Percentiles rank a stretch among this genome's conserved stretches.
Evolutionary conservation across 2,888 invertebrate genomes (phyloP).

Genomic region (Pseudanteris insignis): DNA sequence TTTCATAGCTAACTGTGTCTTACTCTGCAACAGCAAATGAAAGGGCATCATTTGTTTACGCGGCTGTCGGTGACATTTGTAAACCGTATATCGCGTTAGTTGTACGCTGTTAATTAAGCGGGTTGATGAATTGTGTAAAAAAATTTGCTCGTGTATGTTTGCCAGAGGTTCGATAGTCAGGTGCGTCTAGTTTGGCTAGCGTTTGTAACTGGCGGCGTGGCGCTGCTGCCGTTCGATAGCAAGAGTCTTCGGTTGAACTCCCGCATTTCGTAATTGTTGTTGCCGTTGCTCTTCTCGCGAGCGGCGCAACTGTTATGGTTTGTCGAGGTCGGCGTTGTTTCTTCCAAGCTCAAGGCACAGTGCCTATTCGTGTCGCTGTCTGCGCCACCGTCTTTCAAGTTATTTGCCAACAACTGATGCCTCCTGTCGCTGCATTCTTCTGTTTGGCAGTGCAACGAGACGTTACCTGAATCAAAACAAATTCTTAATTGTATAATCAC

Average conservation of each 20-base stretch:
- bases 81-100: slow-evolving; percentile 47
- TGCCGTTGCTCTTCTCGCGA: slow-evolving; percentile 75
- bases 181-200: slow-evolving; percentile 64
- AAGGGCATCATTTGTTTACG: slow-evolving; percentile 23
- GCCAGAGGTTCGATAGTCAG: slow-evolving; percentile 65
- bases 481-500: neutral
- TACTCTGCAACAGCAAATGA: neutral
- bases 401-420: slow-evolving; percentile 59
- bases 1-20: neutral
- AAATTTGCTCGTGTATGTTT: slow-evolving; percentile 60
- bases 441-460: slow-evolving; percentile 57
- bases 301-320: slow-evolving; percentile 56
- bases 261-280: slow-evolving; percentile 82
- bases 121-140: slow-evolving; percentile 60
- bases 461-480: slow-evolving; percentile 53
- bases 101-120: slow-evolving; percentile 56
- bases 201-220: slow-evolving; percentile 68
- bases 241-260: slow-evolving; percentile 71
- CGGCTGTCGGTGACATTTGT: slow-evolving; percentile 11
- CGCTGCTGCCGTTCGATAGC: slow-evolving; percentile 59
- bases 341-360: slow-evolving; percentile 69
- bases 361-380: slow-evolving; percentile 72
- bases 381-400: slow-evolving; percentile 67
- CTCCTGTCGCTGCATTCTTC: slow-evolving; percentile 67
- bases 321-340: slow-evolving; percentile 63